phyloP scores from a whole-genome alignment of 2,113 vertebrate genomes.

The Variabilichromis moorii region DNA sequence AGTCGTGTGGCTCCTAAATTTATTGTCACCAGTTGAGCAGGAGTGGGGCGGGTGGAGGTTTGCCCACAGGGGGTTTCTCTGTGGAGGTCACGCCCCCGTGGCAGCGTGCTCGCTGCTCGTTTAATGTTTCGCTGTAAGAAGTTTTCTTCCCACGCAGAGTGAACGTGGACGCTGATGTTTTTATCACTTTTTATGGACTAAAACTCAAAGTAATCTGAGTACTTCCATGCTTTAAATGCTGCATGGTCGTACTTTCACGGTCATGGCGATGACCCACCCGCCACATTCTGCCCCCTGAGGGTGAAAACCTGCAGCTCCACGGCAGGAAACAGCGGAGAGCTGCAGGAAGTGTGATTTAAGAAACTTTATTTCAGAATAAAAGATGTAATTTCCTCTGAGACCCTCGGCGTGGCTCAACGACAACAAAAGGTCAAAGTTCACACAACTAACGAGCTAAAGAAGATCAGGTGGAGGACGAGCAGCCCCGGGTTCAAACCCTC shows the following conservation, averaged over 20 bases:
- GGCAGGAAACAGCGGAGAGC: fast-evolving
- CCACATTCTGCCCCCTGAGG: neutral
- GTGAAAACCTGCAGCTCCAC: neutral
- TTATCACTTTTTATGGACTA: neutral
- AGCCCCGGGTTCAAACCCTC: neutral
- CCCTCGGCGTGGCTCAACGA: neutral
- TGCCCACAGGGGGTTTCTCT: neutral
- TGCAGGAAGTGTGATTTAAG: neutral
- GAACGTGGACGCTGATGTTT: neutral
- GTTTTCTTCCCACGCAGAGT: neutral
- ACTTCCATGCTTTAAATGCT: neutral
- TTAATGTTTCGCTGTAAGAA: neutral
- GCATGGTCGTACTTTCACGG: neutral
- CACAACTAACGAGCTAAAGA: neutral
- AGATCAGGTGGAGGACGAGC: neutral
- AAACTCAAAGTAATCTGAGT: neutral
- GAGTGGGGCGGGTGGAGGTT: neutral
- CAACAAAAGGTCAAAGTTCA: neutral
- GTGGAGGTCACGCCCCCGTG: neutral
- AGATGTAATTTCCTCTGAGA: neutral
- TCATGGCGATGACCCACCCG: neutral
- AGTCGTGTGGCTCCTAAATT: neutral
- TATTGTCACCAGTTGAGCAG: neutral
- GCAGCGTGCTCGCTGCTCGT: neutral
- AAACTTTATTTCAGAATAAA: neutral